Conservation (phyloP, 2,888 invertebrate species). For the Thereva unica region DNA sequence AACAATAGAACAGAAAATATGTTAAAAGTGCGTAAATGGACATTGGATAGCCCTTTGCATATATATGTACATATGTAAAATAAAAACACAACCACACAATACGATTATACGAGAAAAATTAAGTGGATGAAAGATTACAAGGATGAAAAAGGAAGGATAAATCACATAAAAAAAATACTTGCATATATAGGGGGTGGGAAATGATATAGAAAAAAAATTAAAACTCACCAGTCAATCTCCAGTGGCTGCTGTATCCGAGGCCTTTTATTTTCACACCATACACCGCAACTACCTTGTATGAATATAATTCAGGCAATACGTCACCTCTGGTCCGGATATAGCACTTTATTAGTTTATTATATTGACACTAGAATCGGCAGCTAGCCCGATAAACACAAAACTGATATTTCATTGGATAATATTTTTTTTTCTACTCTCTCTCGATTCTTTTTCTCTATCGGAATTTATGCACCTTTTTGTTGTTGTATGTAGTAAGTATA, state of each 20-base stretch:
- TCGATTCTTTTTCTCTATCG: no score
- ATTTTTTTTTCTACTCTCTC: no score
- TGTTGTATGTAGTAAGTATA: no score
- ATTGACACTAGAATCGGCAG: slow-evolving; percentile 18
- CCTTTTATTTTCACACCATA: slow-evolving; percentile 48
- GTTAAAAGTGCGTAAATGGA: no score
- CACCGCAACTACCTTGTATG: slow-evolving; percentile 41
- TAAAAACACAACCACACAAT: no score
- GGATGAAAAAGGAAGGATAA: neutral
- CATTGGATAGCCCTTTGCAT: no score
- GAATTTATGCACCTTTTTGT: no score
- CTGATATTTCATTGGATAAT: slow-evolving; percentile 21
- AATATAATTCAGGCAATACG: slow-evolving; percentile 32
- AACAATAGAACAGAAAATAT: no score
- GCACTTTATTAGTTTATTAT: slow-evolving; percentile 10
- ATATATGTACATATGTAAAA: no score
- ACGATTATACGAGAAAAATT: no score
- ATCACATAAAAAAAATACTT: neutral
- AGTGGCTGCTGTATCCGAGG: slow-evolving; percentile 46
- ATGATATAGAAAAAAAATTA: neutral
- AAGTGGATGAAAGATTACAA: no score
- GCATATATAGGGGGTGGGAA: neutral
- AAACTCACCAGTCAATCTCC: slow-evolving; percentile 41
- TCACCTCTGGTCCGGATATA: slow-evolving; percentile 37
- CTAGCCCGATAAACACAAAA: slow-evolving; percentile 6